Conservation (phyloP, 2,888 invertebrate genomes). For the Hofmannophila pseudospretella region DNA sequence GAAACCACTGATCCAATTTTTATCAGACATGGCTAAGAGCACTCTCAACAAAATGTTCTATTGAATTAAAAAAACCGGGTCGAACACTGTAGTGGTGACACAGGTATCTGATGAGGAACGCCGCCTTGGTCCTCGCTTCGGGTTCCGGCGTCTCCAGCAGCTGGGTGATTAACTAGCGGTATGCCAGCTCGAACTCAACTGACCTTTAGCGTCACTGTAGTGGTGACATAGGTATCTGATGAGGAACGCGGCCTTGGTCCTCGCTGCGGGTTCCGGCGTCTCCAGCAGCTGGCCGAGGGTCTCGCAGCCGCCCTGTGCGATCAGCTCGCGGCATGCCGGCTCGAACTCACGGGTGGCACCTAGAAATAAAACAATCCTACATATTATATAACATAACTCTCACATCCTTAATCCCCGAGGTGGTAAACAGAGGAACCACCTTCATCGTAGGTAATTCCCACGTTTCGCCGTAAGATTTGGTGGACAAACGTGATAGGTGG, state of each 20-base stretch:
- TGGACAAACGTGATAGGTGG: too few relatives aligned
- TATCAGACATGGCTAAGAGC: too few relatives aligned
- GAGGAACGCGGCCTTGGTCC: constrained; percentile 86
- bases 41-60: too few relatives aligned
- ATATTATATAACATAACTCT: neutral
- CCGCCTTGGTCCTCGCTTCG: constrained; percentile 80
- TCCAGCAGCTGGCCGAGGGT: constrained; percentile 79
- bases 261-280: constrained; percentile 66
- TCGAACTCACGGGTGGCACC: constrained; percentile 82
- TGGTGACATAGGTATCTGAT: constrained; percentile 78
- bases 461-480: too few relatives aligned
- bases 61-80: too few relatives aligned
- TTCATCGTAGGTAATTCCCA: too few relatives aligned
- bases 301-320: constrained; percentile 81
- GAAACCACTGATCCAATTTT: too few relatives aligned
- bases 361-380: constrained; percentile 31
- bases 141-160: constrained; percentile 77
- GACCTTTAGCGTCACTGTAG: constrained; percentile 75
- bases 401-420: too few relatives aligned
- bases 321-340: constrained; percentile 79
- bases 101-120: constrained; percentile 83
- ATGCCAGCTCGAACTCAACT: constrained; percentile 76
- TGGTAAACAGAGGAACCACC: too few relatives aligned
- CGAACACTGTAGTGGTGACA: constrained; percentile 59
- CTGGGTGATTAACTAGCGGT: constrained; percentile 77